Base-by-base conservation (phyloP, 2,888 invertebrate genomes). In the Drosophila anceps region DNA sequence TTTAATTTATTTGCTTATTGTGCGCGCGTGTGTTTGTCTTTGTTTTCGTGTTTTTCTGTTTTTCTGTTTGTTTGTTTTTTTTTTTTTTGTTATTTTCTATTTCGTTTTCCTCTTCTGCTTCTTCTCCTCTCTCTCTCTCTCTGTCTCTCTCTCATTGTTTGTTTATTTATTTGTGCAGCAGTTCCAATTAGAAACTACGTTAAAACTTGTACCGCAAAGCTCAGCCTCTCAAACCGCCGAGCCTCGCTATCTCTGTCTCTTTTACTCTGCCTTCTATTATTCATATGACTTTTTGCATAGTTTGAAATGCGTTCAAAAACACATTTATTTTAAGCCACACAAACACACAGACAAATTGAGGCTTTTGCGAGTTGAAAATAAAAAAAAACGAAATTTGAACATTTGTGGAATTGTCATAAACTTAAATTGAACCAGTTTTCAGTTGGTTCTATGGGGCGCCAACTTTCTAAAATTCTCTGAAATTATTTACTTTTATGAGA, bases 91-190 rank as follows among this genome's bases (percentile, higher is more conserved):
- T 24, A 24, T 24, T 24, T 24, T 24, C 24, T 24, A 2, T 24
- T 24, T 24, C 24, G n/a, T n/a, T n/a, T n/a, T n/a, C n/a, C n/a
- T n/a, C n/a, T n/a, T 24, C 24, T 24, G 24, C 24, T 24, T 24
- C 24, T 24, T 10, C 20, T 55, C 20, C 61, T 24, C 9, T 4
- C 44, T 44, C 13, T 73, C 44, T 44, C 13, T 73, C 61, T 24
- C 9, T 4, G 24, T 44, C 13, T 73, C 61, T 24, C 9, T 4
- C 44, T 44, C 13, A 68, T n/a, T 61, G 57, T 59, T 59, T 67
- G 43, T 84, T 73, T 81, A 65, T 68, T 81, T 82, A 67, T 79
- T 84, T 82, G 76, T 76, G 76, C 81, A 74, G 84, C 59, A 44
- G 61, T 50, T 72, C 62, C 76, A 79, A 76, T 79, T 79, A 79